Percentiles rank a stretch among this genome's conserved stretches.
These are phyloP conservation scores for Scyliorhinus canicula DNA, from an alignment of 2,797 vertebrate species.

Conservation along the genomic window DNA sequence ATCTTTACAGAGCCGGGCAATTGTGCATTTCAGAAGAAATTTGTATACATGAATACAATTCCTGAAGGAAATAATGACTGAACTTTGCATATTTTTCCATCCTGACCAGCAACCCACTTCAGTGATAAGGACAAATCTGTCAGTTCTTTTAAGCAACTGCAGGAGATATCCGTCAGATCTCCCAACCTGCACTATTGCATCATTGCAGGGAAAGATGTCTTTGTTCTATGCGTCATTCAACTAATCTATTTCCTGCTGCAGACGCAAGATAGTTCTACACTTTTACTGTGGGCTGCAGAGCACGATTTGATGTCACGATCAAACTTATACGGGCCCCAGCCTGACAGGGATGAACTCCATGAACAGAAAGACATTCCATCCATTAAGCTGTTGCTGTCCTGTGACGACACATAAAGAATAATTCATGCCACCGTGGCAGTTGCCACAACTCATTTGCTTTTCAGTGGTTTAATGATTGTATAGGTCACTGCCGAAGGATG, in stretches of 20 bases:
- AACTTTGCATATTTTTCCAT: background rate
- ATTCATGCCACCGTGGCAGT: background rate
- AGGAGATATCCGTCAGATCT: background rate
- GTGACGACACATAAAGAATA: background rate
- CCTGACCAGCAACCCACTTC: background rate
- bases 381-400: background rate
- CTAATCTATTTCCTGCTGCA: background rate
- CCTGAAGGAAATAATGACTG: background rate
- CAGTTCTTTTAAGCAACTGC: background rate
- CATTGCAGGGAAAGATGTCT: constrained; percentile 8
- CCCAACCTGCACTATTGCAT: background rate
- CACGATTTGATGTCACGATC: background rate
- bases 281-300: background rate
- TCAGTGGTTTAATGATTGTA: background rate
- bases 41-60: background rate
- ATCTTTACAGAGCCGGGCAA: background rate
- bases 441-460: background rate
- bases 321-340: background rate
- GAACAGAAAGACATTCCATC: background rate
- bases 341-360: background rate
- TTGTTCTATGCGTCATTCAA: background rate
- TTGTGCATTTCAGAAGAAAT: background rate
- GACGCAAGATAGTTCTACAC: background rate
- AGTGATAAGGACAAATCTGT: background rate
- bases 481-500: background rate